Percentiles rank a stretch among this genome's conserved stretches.
Evolutionary conservation across 2,113 vertebrate genomes (phyloP).

Genomic region (Miniopterus natalensis): DNA sequence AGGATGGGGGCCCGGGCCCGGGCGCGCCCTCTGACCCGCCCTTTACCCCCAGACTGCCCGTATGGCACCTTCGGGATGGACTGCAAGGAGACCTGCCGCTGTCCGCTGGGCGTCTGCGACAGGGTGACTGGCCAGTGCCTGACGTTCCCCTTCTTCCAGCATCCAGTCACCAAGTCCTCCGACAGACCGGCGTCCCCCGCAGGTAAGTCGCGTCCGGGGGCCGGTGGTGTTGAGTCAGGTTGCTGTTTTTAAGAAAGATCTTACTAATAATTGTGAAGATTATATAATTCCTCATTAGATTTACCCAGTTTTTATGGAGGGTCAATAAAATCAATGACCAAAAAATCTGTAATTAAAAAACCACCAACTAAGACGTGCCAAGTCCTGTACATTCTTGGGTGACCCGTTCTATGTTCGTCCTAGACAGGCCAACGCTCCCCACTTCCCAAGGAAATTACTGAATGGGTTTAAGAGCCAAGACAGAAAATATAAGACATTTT

Average conservation of each 20-base stretch:
- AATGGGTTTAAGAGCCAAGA: slow-evolving; percentile 38
- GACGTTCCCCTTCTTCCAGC: slow-evolving; percentile 93
- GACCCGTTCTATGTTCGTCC: slow-evolving; percentile 11
- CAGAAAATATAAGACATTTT: slow-evolving; percentile 14
- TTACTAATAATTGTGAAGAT: background rate
- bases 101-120: slow-evolving; percentile 96
- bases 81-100: slow-evolving; percentile 95
- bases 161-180: slow-evolving; percentile 85
- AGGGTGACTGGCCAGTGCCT: slow-evolving; percentile 95
- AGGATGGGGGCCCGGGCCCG: too few relatives aligned
- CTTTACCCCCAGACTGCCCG: slow-evolving; percentile 90
- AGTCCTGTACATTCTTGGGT: slow-evolving; percentile 50
- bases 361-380: background rate
- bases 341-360: background rate
- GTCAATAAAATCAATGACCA: background rate
- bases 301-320: background rate
- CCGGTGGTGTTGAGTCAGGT: background rate
- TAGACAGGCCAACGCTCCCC: slow-evolving; percentile 54
- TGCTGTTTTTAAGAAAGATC: slow-evolving; percentile 6
- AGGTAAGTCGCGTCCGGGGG: background rate
- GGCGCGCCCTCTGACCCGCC: background rate
- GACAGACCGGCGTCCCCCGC: slow-evolving; percentile 67
- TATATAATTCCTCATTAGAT: background rate
- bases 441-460: slow-evolving; percentile 54
- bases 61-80: slow-evolving; percentile 96